These are phyloP conservation scores for Clunio marinus DNA, from an alignment of 2,888 invertebrate genomes.

Conservation along the genomic window DNA sequence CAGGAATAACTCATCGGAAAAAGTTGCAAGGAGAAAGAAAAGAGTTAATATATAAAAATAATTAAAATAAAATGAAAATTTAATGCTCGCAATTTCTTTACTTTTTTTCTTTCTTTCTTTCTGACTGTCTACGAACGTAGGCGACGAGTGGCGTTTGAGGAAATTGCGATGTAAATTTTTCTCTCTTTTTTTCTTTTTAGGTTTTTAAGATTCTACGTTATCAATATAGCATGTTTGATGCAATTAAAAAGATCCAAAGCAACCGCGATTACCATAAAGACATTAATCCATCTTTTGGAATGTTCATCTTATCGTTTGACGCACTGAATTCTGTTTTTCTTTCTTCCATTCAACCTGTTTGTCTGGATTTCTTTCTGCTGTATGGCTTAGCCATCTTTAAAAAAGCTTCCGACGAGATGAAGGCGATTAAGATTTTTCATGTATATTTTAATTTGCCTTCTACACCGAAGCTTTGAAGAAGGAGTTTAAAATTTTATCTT, in stretches of 20 bases:
- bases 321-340: constrained; percentile 22
- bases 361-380: constrained; percentile 17
- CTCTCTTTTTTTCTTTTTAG: not conserved
- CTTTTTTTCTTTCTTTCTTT: not conserved
- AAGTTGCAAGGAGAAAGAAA: not conserved
- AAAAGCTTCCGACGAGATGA: constrained; percentile 15
- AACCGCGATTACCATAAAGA: constrained; percentile 32
- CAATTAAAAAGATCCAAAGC: constrained; percentile 17
- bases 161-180: constrained; percentile 30
- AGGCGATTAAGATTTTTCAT: constrained; percentile 16
- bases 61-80: constrained; percentile 1
- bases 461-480: too few relatives aligned
- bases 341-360: constrained; percentile 33
- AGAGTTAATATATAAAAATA: not conserved
- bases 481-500: too few relatives aligned
- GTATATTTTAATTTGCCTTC: not conserved
- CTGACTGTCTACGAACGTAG: constrained; percentile 9
- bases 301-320: constrained; percentile 29
- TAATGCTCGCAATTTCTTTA: not conserved
- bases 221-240: constrained; percentile 18
- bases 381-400: not conserved
- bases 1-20: not conserved
- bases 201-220: not conserved
- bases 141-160: constrained; percentile 26
- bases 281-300: constrained; percentile 30